These are phyloP conservation scores for Cantharis rustica DNA, from an alignment of 2,888 invertebrate genomes.

Conservation along the genomic window DNA sequence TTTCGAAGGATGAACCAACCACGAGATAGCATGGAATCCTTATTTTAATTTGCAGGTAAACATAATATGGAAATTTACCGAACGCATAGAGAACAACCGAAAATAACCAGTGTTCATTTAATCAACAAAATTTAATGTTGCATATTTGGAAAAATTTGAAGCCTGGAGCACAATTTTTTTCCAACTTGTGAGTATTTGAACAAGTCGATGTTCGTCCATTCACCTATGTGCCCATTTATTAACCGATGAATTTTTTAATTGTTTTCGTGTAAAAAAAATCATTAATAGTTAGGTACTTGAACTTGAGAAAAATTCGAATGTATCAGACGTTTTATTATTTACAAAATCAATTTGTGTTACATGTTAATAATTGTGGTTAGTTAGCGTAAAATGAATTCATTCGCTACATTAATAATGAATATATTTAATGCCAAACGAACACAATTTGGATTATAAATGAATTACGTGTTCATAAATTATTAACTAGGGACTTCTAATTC, in stretches of 20 bases:
- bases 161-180: not conserved
- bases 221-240: not conserved
- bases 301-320: not conserved
- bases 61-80: too few species aligned
- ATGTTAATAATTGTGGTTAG: slow-evolving; percentile 14
- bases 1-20: too few species aligned
- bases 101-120: too few species aligned
- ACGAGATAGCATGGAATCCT: too few species aligned
- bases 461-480: slow-evolving; percentile 12
- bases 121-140: not conserved
- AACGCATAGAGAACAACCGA: too few species aligned
- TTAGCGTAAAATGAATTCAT: slow-evolving; percentile 18
- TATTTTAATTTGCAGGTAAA: too few species aligned
- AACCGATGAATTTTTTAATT: not conserved
- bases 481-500: not conserved
- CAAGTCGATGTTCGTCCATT: not conserved
- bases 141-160: not conserved
- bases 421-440: slow-evolving; percentile 12
- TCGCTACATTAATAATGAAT: slow-evolving; percentile 16
- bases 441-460: slow-evolving; percentile 8
- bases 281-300: not conserved
- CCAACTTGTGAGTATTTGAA: not conserved
- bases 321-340: not conserved
- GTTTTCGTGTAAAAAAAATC: not conserved
- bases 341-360: not conserved